Evolutionary conservation across 2,797 vertebrate species (phyloP), one percentile per base, ranked within the genome.

Genomic region (Aeoliscus strigatus): DNA sequence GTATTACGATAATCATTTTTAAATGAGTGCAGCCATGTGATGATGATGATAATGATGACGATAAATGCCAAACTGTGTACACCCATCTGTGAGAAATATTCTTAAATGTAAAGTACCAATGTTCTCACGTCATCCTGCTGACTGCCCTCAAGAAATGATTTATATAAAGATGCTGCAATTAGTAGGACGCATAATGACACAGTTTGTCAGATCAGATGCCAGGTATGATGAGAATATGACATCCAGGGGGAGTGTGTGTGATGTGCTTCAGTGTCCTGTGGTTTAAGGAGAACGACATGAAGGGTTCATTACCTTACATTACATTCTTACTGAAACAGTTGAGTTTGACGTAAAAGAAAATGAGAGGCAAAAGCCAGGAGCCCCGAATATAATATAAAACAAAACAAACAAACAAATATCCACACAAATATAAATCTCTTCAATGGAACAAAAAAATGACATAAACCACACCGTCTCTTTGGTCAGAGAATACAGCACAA

Each of bases 401-500:
- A 51, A 39, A 13, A 57, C 32, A 14, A 39, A 12, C 42, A 66
- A 56, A 51, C n/a, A n/a, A n/a, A n/a, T n/a, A n/a, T n/a, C n/a
- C n/a, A n/a, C n/a, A n/a, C n/a, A n/a, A n/a, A n/a, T n/a, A n/a
- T n/a, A n/a, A n/a, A n/a, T n/a, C n/a, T n/a, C n/a, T n/a, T n/a
- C n/a, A n/a, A 37, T 50, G 23, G 23, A 56, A 49, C 52, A 37
- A 28, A 45, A 50, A 45, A 31, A 31, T 14, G 21, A 41, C 53
- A 47, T 37, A 32, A 60, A 68, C 51, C 61, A 16, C 57, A 62
- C 26, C 28, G 52, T 65, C 49, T 57, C 40, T 44, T 55, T 25
- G 51, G 66, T 66, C 26, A 31, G 44, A 59, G 51, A 65, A 49
- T 62, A 49, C 50, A 68, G 40, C 36, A 41, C 44, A 51, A 66